phyloP scores from a whole-genome alignment of 1,140 invertebrate species.

The Zaprionus ghesquierei region DNA sequence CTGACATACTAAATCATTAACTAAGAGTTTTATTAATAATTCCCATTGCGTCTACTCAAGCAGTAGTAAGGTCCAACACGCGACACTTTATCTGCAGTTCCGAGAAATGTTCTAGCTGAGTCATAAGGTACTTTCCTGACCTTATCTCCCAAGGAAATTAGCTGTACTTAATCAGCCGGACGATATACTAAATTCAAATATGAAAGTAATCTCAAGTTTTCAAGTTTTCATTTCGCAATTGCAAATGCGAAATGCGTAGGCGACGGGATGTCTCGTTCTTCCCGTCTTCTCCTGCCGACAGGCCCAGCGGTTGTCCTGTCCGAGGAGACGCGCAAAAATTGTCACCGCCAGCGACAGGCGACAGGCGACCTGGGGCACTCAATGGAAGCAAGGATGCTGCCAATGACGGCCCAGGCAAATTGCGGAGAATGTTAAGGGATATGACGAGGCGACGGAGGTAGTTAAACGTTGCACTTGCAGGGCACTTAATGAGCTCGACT shows the following conservation, averaged over 20 bases:
- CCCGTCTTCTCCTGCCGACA: slow-evolving; percentile 3
- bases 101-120: background rate
- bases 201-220: background rate
- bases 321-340: slow-evolving; percentile 66
- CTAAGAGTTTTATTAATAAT: too few species aligned
- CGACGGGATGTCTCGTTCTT: background rate
- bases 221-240: background rate
- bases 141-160: background rate
- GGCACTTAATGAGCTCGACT: background rate
- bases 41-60: too few species aligned
- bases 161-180: background rate
- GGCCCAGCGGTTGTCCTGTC: slow-evolving; percentile 60
- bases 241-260: too few species aligned
- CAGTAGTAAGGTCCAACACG: too few species aligned
- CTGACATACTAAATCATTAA: too few species aligned
- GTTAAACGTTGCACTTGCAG: background rate
- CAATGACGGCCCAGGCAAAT: slow-evolving; percentile 27
- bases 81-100: background rate
- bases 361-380: slow-evolving; percentile 13
- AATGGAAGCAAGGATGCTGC: slow-evolving; percentile 1
- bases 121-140: background rate
- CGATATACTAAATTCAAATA: background rate
- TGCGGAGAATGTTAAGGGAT: slow-evolving; percentile 41
- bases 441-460: slow-evolving; percentile 2
- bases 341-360: slow-evolving; percentile 63